phyloP scores from a whole-genome alignment of 37 sponge, comb jelly and placozoan species.

The Mnemiopsis leidyi region DNA sequence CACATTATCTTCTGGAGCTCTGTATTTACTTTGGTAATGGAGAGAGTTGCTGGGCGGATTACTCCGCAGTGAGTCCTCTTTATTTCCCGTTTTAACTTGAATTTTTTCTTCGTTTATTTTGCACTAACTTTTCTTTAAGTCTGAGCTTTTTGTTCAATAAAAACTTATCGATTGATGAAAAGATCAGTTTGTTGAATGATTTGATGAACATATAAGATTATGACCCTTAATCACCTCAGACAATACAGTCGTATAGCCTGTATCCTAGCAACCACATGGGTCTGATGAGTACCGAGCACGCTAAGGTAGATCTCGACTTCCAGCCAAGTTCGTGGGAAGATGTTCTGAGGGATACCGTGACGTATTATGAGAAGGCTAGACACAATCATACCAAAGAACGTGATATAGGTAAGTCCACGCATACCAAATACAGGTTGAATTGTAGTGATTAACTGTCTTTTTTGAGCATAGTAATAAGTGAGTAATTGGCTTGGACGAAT shows the following conservation, averaged over 20 bases:
- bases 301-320: conserved; percentile 39
- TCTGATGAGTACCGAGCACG: neutral
- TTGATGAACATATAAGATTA: too few species aligned
- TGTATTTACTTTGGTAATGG: conserved; percentile 12
- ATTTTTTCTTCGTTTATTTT: neutral
- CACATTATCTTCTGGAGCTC: conserved; percentile 41
- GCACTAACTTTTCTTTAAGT: too few species aligned
- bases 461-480: too few species aligned
- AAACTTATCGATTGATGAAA: too few species aligned
- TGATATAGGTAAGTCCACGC: too few species aligned
- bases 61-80: neutral
- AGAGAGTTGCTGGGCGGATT: conserved; percentile 21
- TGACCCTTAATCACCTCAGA: neutral
- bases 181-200: too few species aligned
- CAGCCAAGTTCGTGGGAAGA: conserved; percentile 1
- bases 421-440: too few species aligned
- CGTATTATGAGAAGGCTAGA: conserved; percentile 1
- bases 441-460: too few species aligned
- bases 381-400: neutral
- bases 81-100: neutral
- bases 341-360: neutral
- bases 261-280: conserved; percentile 60
- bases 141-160: too few species aligned
- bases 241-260: neutral
- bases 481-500: too few species aligned